Percentiles rank a stretch among this genome's conserved stretches.
Evolutionary conservation across 2,888 invertebrate species (phyloP).

Genomic region (Caenorhabditis zanzibari): DNA sequence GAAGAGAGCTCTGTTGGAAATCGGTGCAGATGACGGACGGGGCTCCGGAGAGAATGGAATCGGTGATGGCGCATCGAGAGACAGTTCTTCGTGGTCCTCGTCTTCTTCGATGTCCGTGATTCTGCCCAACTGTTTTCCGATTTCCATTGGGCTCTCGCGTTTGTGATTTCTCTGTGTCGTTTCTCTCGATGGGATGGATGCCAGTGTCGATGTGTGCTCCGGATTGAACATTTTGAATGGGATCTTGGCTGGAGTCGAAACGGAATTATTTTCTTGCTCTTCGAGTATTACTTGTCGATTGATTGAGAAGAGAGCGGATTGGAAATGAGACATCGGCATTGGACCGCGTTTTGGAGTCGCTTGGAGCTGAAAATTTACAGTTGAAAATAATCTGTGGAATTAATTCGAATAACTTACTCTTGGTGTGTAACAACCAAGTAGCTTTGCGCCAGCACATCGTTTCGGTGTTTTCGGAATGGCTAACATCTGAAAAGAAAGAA

Average conservation of each 20-base stretch:
- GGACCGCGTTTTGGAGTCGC: too few relatives aligned
- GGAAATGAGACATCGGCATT: too few relatives aligned
- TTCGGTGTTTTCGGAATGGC: not conserved
- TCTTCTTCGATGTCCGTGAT: not conserved
- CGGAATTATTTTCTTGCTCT: too few relatives aligned
- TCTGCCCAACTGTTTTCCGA: not conserved
- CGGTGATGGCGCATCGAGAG: not conserved
- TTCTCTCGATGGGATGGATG: too few relatives aligned
- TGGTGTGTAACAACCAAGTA: not conserved
- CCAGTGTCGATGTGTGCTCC: too few relatives aligned
- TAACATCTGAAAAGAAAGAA: not conserved
- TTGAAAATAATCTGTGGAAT: not conserved
- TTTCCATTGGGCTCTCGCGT: not conserved
- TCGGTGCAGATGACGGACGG: not conserved
- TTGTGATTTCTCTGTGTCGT: not conserved
- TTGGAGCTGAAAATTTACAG: too few relatives aligned
- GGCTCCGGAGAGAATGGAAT: constrained; percentile 5
- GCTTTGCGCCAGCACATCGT: not conserved
- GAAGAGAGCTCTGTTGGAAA: not conserved
- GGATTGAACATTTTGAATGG: too few relatives aligned
- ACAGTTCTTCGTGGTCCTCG: not conserved
- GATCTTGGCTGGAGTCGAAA: too few relatives aligned
- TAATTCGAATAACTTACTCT: not conserved
- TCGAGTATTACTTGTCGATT: too few relatives aligned
- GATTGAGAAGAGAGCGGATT: too few relatives aligned